These are phyloP conservation scores for Aphelenchoides fujianensis DNA, from an alignment of 1,140 invertebrate genomes.

Conservation along the genomic window DNA sequence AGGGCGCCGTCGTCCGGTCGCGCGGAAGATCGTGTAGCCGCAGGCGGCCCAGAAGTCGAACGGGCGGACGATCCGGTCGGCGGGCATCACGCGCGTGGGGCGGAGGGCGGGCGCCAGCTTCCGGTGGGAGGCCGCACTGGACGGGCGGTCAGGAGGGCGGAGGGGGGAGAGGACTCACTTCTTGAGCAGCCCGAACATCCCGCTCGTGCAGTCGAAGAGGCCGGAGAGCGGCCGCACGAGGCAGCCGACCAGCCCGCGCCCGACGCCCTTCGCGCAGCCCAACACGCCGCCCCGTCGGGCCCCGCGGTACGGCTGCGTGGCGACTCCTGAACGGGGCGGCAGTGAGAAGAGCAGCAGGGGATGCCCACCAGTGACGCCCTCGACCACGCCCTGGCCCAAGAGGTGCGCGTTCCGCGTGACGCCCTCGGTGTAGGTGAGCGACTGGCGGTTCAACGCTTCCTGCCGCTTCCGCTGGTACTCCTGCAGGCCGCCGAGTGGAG, in stretches of 20 bases:
- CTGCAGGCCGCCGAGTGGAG: background rate
- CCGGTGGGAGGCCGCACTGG: conserved; percentile 73
- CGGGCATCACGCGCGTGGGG: conserved; percentile 77
- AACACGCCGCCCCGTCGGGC: conserved; percentile 88
- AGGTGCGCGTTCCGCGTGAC: conserved; percentile 89
- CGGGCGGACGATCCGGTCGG: conserved; percentile 78
- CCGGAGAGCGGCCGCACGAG: conserved; percentile 90
- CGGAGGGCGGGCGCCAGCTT: conserved; percentile 77
- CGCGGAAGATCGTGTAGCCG: conserved; percentile 69
- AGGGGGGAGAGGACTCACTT: conserved; percentile 68
- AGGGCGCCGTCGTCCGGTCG: conserved; percentile 83
- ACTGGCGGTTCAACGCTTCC: conserved; percentile 80
- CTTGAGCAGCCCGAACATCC: conserved; percentile 85
- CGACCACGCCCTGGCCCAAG: conserved; percentile 75
- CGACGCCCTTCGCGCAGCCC: conserved; percentile 94
- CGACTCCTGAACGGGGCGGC: conserved; percentile 68
- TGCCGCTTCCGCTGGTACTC: conserved; percentile 89
- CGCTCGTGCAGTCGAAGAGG: conserved; percentile 93
- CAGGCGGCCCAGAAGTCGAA: conserved; percentile 80
- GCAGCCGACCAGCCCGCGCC: conserved; percentile 84
- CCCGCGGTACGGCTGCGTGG: conserved; percentile 88
- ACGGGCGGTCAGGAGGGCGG: conserved; percentile 5
- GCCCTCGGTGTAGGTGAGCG: conserved; percentile 82
- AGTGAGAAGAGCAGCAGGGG: background rate
- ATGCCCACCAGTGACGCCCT: conserved; percentile 58